Base-by-base conservation (phyloP, 2,888 invertebrate species). In the Lochmaea crataegi region DNA sequence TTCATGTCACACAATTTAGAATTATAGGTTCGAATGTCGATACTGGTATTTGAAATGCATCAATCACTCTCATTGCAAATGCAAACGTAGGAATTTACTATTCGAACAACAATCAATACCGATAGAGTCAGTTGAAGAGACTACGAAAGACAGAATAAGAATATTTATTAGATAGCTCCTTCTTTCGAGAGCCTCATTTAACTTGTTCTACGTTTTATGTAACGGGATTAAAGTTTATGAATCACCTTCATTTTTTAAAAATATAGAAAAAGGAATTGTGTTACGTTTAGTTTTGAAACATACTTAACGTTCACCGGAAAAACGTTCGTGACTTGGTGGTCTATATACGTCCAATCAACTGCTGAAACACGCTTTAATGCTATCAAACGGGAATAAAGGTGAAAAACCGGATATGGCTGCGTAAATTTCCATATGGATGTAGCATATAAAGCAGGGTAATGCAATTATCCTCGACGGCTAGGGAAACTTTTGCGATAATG, bases 281-380 rank as follows among this genome's bases (percentile, higher is more conserved):
- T 38, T 38, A 9, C 7, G 32, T 7, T 38, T 9, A 38, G 9
- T 38, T 38, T 38, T 38, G 5, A 32, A 38, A 38, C 32, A 5
- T 38, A 38, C 32, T 38, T 38, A 38, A 38, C 32, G 32, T 7
- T 1, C 7, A n/a, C n/a, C 48, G 48, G 48, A 48, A 48, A 48
- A n/a, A 7, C 48, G 48, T 48, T 48, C 48, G 48, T 48, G 48
- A n/a, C 48, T 48, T 48, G n/a, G 6, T 48, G n/a, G 6, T 6
- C 48, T n/a, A 48, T 48, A n/a, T n/a, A n/a, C n/a, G n/a, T n/a
- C n/a, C n/a, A n/a, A n/a, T n/a, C n/a, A n/a, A n/a, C n/a, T n/a
- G n/a, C n/a, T n/a, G n/a, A 48, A 48, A 48, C 48, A 48, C 48
- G 48, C 48, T 48, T 48, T 48, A 14, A 48, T 48, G 48, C 48